phyloP scores from a whole-genome alignment of 2,113 vertebrate species.

The Datnioides undecimradiatus region DNA sequence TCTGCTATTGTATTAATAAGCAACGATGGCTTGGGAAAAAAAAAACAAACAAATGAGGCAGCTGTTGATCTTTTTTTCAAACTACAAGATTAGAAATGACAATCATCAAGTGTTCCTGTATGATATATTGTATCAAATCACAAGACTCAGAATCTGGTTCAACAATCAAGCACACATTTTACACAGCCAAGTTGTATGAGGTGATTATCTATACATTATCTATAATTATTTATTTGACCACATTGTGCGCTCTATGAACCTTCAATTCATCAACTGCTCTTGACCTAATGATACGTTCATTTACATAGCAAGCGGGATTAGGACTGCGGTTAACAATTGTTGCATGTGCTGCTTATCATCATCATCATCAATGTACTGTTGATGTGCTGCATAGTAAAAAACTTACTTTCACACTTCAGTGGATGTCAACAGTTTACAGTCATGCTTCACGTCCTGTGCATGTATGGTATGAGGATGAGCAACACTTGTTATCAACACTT shows the following conservation, averaged over 20 bases:
- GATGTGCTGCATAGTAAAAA: too few species aligned
- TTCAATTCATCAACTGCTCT: background rate
- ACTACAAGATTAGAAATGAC: slow-evolving; percentile 45
- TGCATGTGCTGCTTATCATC: background rate
- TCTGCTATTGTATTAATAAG: slow-evolving; percentile 73
- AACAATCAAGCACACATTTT: background rate
- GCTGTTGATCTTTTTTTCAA: slow-evolving; percentile 40
- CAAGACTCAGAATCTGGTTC: background rate
- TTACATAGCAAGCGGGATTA: background rate
- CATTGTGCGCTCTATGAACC: background rate
- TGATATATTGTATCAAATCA: background rate
- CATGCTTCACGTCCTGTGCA: background rate
- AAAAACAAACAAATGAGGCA: slow-evolving; percentile 6
- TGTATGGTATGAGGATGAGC: background rate
- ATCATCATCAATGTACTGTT: too few species aligned
- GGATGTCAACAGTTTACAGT: background rate
- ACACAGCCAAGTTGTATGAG: background rate
- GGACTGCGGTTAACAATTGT: background rate
- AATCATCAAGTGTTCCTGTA: slow-evolving; percentile 5
- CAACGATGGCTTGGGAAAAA: slow-evolving; percentile 17
- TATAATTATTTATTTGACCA: background rate
- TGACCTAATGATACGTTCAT: background rate
- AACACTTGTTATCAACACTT: background rate
- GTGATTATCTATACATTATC: background rate
- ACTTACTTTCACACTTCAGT: background rate